Conservation (phyloP, 1,140 invertebrate genomes). For the Polypedilum pembai region DNA sequence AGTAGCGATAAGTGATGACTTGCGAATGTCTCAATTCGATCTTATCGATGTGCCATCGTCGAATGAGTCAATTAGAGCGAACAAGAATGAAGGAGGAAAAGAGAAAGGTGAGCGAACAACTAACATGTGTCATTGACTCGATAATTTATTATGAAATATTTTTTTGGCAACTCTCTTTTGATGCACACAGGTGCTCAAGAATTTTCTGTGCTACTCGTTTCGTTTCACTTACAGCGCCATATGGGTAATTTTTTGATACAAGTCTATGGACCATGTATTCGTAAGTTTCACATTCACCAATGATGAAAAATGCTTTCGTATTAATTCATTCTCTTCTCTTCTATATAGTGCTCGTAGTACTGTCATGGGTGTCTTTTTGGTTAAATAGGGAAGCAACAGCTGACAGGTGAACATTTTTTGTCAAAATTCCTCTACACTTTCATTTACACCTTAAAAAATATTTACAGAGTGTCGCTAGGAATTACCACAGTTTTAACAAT, state of each 20-base stretch:
- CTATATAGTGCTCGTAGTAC: constrained; percentile 61
- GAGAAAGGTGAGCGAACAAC: constrained; percentile 37
- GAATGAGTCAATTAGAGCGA: constrained; percentile 56
- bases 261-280: constrained; percentile 77
- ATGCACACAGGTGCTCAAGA: constrained; percentile 48
- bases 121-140: constrained; percentile 32
- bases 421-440: too few relatives aligned
- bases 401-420: constrained; percentile 44
- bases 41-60: constrained; percentile 67
- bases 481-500: constrained; percentile 82
- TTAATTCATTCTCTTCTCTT: neutral
- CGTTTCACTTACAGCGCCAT: constrained; percentile 74
- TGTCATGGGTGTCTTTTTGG: constrained; percentile 90
- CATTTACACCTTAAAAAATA: neutral
- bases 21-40: constrained; percentile 81
- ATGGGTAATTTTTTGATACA: constrained; percentile 85
- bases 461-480: constrained; percentile 63
- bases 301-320: neutral
- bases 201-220: constrained; percentile 71
- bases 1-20: constrained; percentile 72
- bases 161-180: constrained; percentile 32
- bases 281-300: neutral
- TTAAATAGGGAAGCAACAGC: constrained; percentile 82
- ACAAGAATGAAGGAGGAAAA: constrained; percentile 34
- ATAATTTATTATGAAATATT: constrained; percentile 33